Evolutionary conservation across 37 sponge, comb jelly and placozoan species (phyloP), one percentile per base, ranked within the genome.

Genomic region (Hormiphora californensis): DNA sequence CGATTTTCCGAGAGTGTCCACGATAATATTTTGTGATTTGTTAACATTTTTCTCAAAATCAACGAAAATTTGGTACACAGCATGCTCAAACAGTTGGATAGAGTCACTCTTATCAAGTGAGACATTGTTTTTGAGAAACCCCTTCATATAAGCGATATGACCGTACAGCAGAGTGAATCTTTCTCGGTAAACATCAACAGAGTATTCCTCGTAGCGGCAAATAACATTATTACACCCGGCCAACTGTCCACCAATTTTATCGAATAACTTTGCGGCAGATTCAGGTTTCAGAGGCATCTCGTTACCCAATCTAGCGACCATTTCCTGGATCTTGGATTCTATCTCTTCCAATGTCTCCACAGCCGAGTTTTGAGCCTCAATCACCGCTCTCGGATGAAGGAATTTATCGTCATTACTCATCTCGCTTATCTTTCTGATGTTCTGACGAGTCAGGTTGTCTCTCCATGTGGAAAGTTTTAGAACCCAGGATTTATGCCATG

Each of bases 401-500:
- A 32, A 73, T 9, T 39, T 28, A 27, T 37, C 8, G 23, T 73
- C 36, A 36, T 73, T 27, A 21, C 46, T 11, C 11, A 73, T 25
- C 5, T 27, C 5, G 4, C 43, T 28, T 4, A 73, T 73, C 5
- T 73, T 27, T 4, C 43, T 27, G 22, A 73, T 73, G 44, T 73
- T 73, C 27, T 73, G 1, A 23, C 23, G 12, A 41, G 25, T 73
- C 5, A 73, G 25, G 4, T 41, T 1, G 35, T 73, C 81, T 41
- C 81, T n/a, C 81, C 81, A 73, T 21, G 81, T 15, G 46, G 23
- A 73, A 22, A 73, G 23, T 0, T 43, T 23, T 3, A 32, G 11
- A 4, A 43, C 81, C 81, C 81, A 73, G 12, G 44, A 40, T 4
- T 41, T 15, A 21, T 73, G 44, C 81, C 81, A 73, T 40, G 81